phyloP scores from a whole-genome alignment of 2,797 vertebrate species.

The Mionectes olivaceus region DNA sequence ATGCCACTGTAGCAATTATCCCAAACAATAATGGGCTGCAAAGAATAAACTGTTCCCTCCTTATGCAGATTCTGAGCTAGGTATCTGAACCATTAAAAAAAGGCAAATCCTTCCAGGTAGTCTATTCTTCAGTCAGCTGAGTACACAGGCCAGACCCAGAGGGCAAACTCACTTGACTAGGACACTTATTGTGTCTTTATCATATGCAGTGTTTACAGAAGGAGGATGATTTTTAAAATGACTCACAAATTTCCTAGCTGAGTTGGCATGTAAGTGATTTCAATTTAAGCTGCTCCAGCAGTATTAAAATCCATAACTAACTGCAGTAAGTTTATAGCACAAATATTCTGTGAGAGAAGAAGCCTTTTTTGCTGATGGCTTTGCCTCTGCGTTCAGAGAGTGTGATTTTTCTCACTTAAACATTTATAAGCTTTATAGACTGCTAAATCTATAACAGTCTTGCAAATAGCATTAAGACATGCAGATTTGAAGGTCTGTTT shows the following conservation, averaged over 20 bases:
- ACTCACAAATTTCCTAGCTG: neutral
- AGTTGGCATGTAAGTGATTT: neutral
- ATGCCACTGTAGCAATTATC: conserved; percentile 24
- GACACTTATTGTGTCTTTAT: conserved; percentile 7
- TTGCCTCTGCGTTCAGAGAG: neutral
- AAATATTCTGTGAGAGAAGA: neutral
- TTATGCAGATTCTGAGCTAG: neutral
- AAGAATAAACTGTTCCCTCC: conserved; percentile 15
- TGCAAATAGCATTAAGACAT: neutral
- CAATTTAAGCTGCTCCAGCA: neutral
- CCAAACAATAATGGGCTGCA: neutral
- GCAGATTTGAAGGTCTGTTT: neutral
- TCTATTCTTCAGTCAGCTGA: conserved; percentile 16
- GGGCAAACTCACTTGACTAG: conserved; percentile 15
- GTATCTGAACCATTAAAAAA: neutral
- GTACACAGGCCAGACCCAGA: neutral
- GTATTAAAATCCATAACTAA: neutral
- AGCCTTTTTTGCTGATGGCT: neutral
- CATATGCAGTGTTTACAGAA: neutral
- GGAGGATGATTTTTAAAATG: neutral
- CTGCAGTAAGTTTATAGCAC: neutral
- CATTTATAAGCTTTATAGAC: neutral
- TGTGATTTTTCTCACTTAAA: neutral
- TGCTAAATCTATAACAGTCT: neutral
- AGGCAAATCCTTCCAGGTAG: neutral